phyloP scores from a whole-genome alignment of 1,140 invertebrate genomes.

The Caerostris darwini region DNA sequence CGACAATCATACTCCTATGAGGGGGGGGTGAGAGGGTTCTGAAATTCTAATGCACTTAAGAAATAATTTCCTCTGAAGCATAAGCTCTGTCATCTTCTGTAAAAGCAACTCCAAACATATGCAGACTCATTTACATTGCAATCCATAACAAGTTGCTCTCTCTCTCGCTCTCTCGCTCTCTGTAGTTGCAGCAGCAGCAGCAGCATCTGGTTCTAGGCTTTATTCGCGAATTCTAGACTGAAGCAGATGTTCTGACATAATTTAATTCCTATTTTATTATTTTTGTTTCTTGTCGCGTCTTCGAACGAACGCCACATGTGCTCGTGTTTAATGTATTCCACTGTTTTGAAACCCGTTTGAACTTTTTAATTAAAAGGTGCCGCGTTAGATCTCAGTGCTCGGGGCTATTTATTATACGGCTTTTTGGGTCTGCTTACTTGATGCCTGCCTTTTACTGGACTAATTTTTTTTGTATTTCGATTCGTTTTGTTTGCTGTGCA shows the following conservation, averaged over 20 bases:
- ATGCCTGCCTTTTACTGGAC: neutral
- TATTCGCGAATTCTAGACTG: conserved; percentile 48
- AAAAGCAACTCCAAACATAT: conserved; percentile 23
- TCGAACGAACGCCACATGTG: conserved; percentile 18
- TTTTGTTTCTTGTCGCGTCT: conserved; percentile 53
- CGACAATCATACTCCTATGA: neutral
- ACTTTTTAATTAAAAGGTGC: conserved; percentile 70
- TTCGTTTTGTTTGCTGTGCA: conserved; percentile 13
- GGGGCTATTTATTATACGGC: conserved; percentile 22
- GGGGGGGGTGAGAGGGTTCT: neutral
- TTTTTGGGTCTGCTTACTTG: neutral
- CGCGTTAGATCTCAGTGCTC: conserved; percentile 35
- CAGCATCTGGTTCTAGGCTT: conserved; percentile 37
- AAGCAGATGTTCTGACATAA: conserved; percentile 66
- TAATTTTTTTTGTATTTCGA: neutral
- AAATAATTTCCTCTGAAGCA: neutral
- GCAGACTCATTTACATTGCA: conserved; percentile 55
- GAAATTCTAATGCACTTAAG: conserved; percentile 3
- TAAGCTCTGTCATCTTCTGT: conserved; percentile 3
- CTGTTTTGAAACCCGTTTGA: conserved; percentile 69
- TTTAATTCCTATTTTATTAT: conserved; percentile 60
- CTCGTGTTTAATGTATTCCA: conserved; percentile 40
- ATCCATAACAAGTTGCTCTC: neutral
- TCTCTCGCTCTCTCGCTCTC: neutral
- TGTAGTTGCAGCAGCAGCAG: neutral